Evolutionary conservation across 2,888 invertebrate species (phyloP).

Genomic region (Aspidiotus rigidus): DNA sequence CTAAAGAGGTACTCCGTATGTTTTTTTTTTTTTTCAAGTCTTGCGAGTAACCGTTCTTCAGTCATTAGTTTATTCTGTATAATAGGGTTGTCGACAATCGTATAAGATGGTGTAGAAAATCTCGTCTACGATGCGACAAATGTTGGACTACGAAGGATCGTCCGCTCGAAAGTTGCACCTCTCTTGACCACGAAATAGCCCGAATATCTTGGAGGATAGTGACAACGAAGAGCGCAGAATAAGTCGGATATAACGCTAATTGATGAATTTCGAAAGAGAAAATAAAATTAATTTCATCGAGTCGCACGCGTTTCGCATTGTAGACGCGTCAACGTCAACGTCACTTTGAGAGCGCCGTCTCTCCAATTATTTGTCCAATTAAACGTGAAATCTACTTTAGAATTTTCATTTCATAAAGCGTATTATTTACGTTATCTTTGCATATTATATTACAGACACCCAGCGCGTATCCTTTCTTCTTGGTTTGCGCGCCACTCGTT

Average conservation of each 20-base stretch:
- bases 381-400: conserved; percentile 27
- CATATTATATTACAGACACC: conserved; percentile 32
- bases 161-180: no score
- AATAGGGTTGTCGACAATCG: conserved; percentile 17
- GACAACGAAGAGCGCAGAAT: no score
- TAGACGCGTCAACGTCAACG: conserved; percentile 2
- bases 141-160: not conserved
- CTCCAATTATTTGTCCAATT: conserved; percentile 33
- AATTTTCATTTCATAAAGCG: conserved; percentile 31
- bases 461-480: conserved; percentile 16
- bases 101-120: not conserved
- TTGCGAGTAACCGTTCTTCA: conserved; percentile 30
- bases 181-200: no score
- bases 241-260: no score
- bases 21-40: not conserved
- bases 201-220: no score
- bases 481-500: not conserved
- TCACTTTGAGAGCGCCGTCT: conserved; percentile 9
- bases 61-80: conserved; percentile 1
- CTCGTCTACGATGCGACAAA: not conserved
- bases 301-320: conserved; percentile 6
- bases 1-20: conserved; percentile 14
- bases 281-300: not conserved
- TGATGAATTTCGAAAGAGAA: no score
- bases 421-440: conserved; percentile 31